Evolutionary conservation across 2,113 vertebrate species (phyloP).

Genomic region (Siniperca knerii): DNA sequence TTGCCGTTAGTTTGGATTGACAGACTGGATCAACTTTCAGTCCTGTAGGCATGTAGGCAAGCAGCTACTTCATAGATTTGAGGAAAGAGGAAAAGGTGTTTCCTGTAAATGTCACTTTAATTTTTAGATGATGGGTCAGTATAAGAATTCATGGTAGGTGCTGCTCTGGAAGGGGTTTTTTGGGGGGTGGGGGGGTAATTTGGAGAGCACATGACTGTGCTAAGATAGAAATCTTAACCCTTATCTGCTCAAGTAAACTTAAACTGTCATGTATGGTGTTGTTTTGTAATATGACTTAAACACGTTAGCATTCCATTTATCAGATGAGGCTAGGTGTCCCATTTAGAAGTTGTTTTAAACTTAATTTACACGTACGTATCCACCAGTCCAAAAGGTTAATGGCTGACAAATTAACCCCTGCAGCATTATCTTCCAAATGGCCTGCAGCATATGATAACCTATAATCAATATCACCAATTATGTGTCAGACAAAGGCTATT

Average conservation of each 20-base stretch:
- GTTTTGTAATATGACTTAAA: constrained; percentile 74
- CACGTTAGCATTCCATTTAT: constrained; percentile 76
- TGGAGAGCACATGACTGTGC: constrained; percentile 20
- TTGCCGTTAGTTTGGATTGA: constrained; percentile 41
- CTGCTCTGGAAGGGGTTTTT: constrained; percentile 47
- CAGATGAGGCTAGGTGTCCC: constrained; percentile 75
- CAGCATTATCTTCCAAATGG: constrained; percentile 88
- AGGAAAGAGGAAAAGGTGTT: constrained; percentile 67
- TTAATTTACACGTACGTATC: constrained; percentile 83
- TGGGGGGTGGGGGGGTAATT: constrained; percentile 24
- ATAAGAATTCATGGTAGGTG: constrained; percentile 51
- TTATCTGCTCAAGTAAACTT: constrained; percentile 14
- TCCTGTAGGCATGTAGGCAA: constrained; percentile 46
- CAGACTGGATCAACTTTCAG: constrained; percentile 64
- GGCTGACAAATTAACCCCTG: constrained; percentile 88
- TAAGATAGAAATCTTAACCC: constrained; percentile 39
- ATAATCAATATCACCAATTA: constrained; percentile 91
- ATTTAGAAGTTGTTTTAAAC: constrained; percentile 85
- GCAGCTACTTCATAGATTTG: constrained; percentile 46
- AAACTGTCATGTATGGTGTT: constrained; percentile 38
- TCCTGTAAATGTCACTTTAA: constrained; percentile 75
- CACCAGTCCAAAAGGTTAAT: constrained; percentile 85
- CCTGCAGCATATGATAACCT: constrained; percentile 87
- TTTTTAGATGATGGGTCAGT: constrained; percentile 62
- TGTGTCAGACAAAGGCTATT: constrained; percentile 83